A percentile compares a stretch with the other conserved stretches of the same genome.
phyloP scores from a whole-genome alignment of 2,113 vertebrate genomes.

The Sarotherodon lohbergeri region DNA sequence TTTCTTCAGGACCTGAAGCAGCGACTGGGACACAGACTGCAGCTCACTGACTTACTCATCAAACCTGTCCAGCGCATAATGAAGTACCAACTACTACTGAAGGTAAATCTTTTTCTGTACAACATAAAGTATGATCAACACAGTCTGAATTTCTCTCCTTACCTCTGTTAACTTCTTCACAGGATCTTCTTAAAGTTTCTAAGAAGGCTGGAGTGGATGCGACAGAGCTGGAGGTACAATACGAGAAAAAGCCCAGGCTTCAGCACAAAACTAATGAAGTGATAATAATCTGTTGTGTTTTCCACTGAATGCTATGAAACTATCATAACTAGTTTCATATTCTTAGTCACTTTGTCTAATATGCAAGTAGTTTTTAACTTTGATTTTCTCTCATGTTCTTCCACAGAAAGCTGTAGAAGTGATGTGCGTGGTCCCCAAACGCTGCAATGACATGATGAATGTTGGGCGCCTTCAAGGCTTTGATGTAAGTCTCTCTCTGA shows the following conservation, averaged over 20 bases:
- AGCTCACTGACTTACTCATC: conserved; percentile 93
- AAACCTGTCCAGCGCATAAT: conserved; percentile 98
- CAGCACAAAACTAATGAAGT: background rate
- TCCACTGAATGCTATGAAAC: background rate
- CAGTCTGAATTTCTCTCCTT: background rate
- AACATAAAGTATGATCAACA: background rate
- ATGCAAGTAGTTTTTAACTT: background rate
- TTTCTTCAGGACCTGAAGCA: conserved; percentile 88
- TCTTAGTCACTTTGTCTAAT: background rate
- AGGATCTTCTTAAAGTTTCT: conserved; percentile 96
- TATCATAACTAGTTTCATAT: background rate
- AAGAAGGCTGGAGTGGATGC: conserved; percentile 91
- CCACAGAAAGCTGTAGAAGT: conserved; percentile 94
- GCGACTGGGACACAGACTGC: conserved; percentile 89
- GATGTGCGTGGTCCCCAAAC: conserved; percentile 97
- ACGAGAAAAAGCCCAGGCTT: background rate
- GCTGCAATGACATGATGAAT: conserved; percentile 99
- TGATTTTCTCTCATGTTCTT: background rate
- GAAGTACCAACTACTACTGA: conserved; percentile 96
- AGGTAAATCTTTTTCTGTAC: conserved; percentile 69
- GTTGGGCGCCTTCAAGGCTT: conserved; percentile 98
- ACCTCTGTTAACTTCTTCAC: background rate
- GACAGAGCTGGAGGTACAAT: conserved; percentile 86
- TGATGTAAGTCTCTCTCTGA: conserved; percentile 77
- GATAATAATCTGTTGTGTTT: background rate